Percentiles rank a stretch among this genome's conserved stretches.
These are phyloP conservation scores for Sceliomorpha sp. DNA, from an alignment of 2,888 invertebrate species.

Conservation along the genomic window DNA sequence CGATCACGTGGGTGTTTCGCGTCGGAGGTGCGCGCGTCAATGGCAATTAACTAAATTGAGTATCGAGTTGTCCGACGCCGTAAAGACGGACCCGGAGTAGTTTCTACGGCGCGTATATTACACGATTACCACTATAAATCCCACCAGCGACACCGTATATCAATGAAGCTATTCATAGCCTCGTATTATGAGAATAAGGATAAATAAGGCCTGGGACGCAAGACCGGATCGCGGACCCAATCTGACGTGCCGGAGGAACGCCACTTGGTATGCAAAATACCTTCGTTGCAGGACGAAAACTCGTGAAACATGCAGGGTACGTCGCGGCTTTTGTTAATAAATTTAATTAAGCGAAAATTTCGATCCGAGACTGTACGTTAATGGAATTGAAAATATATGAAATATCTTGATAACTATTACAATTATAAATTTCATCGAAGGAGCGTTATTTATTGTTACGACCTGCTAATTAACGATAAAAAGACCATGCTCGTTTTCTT, in stretches of 20 bases:
- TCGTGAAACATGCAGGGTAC: too few species aligned
- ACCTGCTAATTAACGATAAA: too few species aligned
- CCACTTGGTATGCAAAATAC: slow-evolving; percentile 20
- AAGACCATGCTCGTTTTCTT: too few species aligned
- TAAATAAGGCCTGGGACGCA: slow-evolving; percentile 40
- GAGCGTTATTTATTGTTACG: too few species aligned
- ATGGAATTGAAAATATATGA: too few species aligned
- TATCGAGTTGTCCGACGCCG: slow-evolving; percentile 37
- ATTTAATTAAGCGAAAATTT: too few species aligned
- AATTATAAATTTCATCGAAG: too few species aligned
- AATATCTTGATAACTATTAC: too few species aligned
- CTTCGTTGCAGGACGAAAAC: too few species aligned
- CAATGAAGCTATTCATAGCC: slow-evolving; percentile 62
- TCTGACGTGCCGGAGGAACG: slow-evolving; percentile 26
- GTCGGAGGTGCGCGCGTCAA: slow-evolving; percentile 20
- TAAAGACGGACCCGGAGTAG: slow-evolving; percentile 12
- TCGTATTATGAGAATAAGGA: slow-evolving; percentile 58
- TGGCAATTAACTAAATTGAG: slow-evolving; percentile 58
- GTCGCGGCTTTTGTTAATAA: too few species aligned
- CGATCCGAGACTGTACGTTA: too few species aligned
- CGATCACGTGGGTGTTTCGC: slow-evolving; percentile 5
- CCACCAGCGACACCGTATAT: slow-evolving; percentile 57
- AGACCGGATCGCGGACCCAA: slow-evolving; percentile 26
- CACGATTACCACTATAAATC: slow-evolving; percentile 63
- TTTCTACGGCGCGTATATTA: slow-evolving; percentile 46